Conservation (phyloP, 2,113 vertebrate genomes). For the Periophthalmus modestus region DNA sequence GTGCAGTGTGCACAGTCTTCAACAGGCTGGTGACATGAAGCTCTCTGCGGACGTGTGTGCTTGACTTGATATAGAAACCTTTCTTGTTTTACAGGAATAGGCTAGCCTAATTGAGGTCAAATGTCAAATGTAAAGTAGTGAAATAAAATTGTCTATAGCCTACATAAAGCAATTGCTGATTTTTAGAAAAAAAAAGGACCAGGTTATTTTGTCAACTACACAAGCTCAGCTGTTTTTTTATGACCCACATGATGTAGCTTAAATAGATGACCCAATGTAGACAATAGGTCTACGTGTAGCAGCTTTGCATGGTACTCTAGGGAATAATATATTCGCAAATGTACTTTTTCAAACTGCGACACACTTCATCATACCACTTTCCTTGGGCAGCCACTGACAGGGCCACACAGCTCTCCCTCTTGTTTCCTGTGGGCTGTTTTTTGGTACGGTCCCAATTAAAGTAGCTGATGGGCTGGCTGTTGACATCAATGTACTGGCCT, state of each 20-base stretch:
- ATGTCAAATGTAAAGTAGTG: not conserved
- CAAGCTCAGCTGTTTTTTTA: not conserved
- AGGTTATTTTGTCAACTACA: not conserved
- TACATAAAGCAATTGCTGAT: not conserved
- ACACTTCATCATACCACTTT: slow-evolving; percentile 91
- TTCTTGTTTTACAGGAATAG: not conserved
- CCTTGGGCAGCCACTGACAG: slow-evolving; percentile 87
- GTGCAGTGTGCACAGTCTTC: not conserved
- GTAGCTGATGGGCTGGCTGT: slow-evolving; percentile 84
- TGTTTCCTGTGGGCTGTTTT: slow-evolving; percentile 89
- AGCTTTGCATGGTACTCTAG: slow-evolving; percentile 46
- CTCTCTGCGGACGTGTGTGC: too few relatives aligned
- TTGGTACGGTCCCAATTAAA: slow-evolving; percentile 89
- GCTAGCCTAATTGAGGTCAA: not conserved
- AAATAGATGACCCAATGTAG: too few relatives aligned
- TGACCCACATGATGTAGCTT: not conserved
- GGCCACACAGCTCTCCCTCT: slow-evolving; percentile 88
- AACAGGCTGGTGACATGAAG: not conserved
- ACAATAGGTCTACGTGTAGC: not conserved
- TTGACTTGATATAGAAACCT: too few relatives aligned
- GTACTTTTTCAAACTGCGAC: slow-evolving; percentile 89
- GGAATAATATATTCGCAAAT: slow-evolving; percentile 95
- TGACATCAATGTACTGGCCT: slow-evolving; percentile 93
- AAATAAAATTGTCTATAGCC: not conserved
- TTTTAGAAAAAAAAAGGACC: not conserved